Percentiles rank a stretch among this genome's conserved stretches.
Evolutionary conservation across 2,888 invertebrate genomes (phyloP).

Genomic region (Parochlus steinenii): DNA sequence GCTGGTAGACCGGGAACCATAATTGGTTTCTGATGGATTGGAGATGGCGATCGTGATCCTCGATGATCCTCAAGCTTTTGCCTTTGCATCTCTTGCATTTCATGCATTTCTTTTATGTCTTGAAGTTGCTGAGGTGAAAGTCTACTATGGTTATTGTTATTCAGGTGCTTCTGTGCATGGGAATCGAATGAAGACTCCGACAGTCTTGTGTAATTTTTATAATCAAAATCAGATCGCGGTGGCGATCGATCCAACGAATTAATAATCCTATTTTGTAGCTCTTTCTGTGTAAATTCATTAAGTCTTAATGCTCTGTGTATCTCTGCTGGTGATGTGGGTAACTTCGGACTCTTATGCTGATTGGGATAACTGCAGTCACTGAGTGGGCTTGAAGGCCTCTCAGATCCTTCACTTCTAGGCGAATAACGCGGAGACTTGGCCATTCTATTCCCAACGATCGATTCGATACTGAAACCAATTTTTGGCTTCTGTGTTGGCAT

Average conservation of each 20-base stretch:
- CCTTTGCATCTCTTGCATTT: too few relatives aligned
- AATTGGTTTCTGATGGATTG: conserved; percentile 21
- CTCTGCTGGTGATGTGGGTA: conserved; percentile 7
- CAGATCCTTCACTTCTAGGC: conserved; percentile 14
- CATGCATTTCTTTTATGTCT: conserved; percentile 2
- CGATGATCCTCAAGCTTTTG: too few relatives aligned
- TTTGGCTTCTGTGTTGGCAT: conserved; percentile 77
- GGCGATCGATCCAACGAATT: neutral
- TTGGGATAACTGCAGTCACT: conserved; percentile 17
- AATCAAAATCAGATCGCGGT: neutral
- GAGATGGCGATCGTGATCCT: conserved; percentile 1
- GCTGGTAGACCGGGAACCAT: conserved; percentile 25
- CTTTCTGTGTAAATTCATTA: neutral
- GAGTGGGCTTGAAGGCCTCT: conserved; percentile 14
- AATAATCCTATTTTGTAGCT: conserved; percentile 2
- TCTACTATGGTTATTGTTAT: conserved; percentile 3
- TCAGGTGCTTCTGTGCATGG: conserved; percentile 3
- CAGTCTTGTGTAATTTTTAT: conserved; percentile 1
- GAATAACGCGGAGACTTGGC: conserved; percentile 13
- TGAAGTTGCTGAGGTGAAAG: too few relatives aligned
- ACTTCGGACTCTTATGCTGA: conserved; percentile 9
- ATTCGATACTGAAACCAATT: conserved; percentile 89
- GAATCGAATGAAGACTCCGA: too few relatives aligned
- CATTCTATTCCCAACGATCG: conserved; percentile 59
- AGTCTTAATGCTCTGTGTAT: neutral